Evolutionary conservation across 1,140 invertebrate species (phyloP).

Genomic region (Oscheius sp.): DNA sequence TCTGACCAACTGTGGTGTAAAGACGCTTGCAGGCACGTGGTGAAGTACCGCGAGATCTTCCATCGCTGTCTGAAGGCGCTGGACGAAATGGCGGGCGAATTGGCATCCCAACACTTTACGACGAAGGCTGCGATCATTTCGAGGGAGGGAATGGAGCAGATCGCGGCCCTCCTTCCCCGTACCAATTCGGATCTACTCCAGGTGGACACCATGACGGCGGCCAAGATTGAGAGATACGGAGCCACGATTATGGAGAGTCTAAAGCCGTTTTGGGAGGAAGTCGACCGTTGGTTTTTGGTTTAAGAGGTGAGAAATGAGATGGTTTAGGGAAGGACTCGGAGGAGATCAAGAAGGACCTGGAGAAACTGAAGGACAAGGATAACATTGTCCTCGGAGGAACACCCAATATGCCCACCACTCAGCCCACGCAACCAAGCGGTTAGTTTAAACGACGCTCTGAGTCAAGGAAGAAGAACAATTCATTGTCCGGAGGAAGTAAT

Average conservation of each 20-base stretch:
- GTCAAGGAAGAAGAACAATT: too few species aligned
- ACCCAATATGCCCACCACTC: too few species aligned
- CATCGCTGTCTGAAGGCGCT: slow-evolving; percentile 33
- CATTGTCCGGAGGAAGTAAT: too few species aligned
- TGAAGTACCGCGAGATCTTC: slow-evolving; percentile 46
- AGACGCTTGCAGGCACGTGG: slow-evolving; percentile 31
- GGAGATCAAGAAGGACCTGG: slow-evolving; percentile 34
- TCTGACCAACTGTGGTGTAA: background rate
- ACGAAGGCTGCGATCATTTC: background rate
- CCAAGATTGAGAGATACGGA: slow-evolving; percentile 43
- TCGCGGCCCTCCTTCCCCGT: slow-evolving; percentile 48
- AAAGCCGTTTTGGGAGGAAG: slow-evolving; percentile 36
- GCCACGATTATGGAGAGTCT: slow-evolving; percentile 32
- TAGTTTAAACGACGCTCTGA: too few species aligned
- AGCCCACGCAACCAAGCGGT: too few species aligned
- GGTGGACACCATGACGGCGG: slow-evolving; percentile 45
- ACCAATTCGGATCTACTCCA: slow-evolving; percentile 50
- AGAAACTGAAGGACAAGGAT: slow-evolving; percentile 36
- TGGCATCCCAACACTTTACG: slow-evolving; percentile 1
- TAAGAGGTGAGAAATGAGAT: background rate
- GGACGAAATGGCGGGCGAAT: slow-evolving; percentile 28
- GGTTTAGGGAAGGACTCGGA: slow-evolving; percentile 12
- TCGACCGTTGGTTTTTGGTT: slow-evolving; percentile 29
- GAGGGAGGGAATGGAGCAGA: slow-evolving; percentile 44
- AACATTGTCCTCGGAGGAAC: slow-evolving; percentile 31